These are phyloP conservation scores for Holacanthella duospinosa DNA, from an alignment of 2,888 invertebrate species.

Conservation along the genomic window DNA sequence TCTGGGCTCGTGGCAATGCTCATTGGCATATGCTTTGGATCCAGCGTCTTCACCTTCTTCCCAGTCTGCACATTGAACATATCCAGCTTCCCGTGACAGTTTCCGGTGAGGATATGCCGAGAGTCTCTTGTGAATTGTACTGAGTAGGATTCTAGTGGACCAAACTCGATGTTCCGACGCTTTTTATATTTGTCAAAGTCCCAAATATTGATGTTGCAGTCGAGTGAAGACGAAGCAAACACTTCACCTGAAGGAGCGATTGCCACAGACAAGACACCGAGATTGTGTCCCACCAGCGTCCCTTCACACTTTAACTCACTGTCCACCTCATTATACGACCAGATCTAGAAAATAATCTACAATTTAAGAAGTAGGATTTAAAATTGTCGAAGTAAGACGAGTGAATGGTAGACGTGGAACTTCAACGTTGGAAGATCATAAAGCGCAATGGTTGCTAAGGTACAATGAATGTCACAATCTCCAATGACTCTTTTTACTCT, in stretches of 20 bases:
- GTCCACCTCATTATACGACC: constrained; percentile 53
- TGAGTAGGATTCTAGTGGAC: constrained; percentile 92
- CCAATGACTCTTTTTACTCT: too few relatives aligned
- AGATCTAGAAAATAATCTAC: constrained; percentile 28
- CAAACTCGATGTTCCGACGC: constrained; percentile 74
- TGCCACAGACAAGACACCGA: constrained; percentile 90
- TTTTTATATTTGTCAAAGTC: constrained; percentile 76
- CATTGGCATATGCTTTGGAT: constrained; percentile 88
- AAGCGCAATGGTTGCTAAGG: too few relatives aligned
- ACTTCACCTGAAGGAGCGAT: constrained; percentile 74
- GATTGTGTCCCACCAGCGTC: constrained; percentile 78
- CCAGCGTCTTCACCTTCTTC: constrained; percentile 76
- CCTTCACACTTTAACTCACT: constrained; percentile 62
- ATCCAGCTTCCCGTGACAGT: constrained; percentile 86
- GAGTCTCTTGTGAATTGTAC: constrained; percentile 92
- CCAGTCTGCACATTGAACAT: constrained; percentile 82
- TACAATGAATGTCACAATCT: too few relatives aligned
- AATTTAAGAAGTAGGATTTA: not conserved
- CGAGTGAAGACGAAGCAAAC: constrained; percentile 80
- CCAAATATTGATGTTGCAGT: constrained; percentile 86
- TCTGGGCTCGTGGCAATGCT: constrained; percentile 98
- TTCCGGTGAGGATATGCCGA: constrained; percentile 82
- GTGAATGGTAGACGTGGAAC: constrained; percentile 44
- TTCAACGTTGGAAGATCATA: too few relatives aligned
- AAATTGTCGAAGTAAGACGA: not conserved